phyloP scores from a whole-genome alignment of 2,113 vertebrate genomes.

The Crotophaga sulcirostris region DNA sequence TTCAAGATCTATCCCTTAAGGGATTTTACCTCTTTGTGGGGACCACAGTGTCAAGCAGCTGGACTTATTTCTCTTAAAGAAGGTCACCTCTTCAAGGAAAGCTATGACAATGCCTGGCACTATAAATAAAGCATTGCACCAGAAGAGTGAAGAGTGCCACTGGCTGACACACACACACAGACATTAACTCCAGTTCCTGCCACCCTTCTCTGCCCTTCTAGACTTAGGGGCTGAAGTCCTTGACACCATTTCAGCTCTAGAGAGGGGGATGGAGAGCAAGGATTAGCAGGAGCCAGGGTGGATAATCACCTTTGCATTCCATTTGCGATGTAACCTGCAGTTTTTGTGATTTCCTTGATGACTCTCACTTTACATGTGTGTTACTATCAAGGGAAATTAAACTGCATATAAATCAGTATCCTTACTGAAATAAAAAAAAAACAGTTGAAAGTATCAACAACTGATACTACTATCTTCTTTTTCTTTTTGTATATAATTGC shows the following conservation, averaged over 20 bases:
- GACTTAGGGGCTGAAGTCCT: neutral
- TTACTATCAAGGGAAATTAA: neutral
- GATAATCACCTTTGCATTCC: neutral
- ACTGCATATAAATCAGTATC: neutral
- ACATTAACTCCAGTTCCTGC: neutral
- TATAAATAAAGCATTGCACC: neutral
- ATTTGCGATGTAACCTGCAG: rapidly evolving
- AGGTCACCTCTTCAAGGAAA: neutral
- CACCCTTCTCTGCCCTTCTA: neutral
- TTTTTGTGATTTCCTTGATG: neutral
- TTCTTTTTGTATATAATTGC: neutral
- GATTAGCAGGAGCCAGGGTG: neutral
- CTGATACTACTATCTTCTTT: neutral
- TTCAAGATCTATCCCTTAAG: neutral
- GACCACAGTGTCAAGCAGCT: neutral
- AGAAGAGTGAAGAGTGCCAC: neutral
- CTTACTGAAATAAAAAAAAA: neutral
- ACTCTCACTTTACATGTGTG: neutral
- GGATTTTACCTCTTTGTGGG: neutral
- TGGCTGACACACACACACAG: neutral
- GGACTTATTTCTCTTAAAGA: neutral
- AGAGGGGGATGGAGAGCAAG: neutral
- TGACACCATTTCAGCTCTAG: neutral
- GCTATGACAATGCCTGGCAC: neutral
- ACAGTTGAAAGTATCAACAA: neutral